phyloP scores from a whole-genome alignment of 2,113 vertebrate genomes.

The Nipponia nippon region DNA sequence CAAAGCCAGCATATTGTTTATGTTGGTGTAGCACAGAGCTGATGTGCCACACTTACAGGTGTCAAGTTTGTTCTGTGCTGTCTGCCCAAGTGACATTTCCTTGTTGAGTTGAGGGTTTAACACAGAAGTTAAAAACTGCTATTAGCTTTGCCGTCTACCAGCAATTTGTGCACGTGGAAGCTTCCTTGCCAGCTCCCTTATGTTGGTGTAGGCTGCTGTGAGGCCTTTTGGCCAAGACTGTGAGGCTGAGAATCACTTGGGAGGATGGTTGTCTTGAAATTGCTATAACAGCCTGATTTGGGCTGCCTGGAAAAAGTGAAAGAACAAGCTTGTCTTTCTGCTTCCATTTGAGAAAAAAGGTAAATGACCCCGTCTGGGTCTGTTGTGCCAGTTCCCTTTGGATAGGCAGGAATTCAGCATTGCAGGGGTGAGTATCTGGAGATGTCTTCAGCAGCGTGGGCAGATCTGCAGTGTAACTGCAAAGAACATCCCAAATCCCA shows the following conservation, averaged over 20 bases:
- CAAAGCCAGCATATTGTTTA: rapidly evolving
- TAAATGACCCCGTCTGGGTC: background rate
- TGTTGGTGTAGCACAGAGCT: background rate
- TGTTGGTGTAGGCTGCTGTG: background rate
- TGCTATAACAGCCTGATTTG: background rate
- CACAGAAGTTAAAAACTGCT: background rate
- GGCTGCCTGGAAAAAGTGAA: background rate
- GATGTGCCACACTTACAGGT: background rate
- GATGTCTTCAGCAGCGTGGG: background rate
- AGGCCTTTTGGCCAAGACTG: background rate
- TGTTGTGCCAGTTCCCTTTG: background rate
- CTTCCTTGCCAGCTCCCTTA: background rate
- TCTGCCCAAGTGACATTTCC: background rate
- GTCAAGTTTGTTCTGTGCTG: background rate
- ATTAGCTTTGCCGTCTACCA: background rate
- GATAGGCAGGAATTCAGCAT: background rate
- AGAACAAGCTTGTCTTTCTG: background rate
- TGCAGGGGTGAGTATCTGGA: background rate
- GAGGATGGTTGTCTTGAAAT: background rate
- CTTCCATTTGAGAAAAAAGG: background rate
- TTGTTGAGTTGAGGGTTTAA: background rate
- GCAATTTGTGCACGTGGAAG: background rate
- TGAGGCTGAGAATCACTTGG: background rate
- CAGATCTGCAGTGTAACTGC: background rate
- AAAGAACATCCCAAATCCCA: background rate